These are phyloP conservation scores for Scylla paramamosain DNA, from an alignment of 1,140 invertebrate genomes.

Conservation along the genomic window DNA sequence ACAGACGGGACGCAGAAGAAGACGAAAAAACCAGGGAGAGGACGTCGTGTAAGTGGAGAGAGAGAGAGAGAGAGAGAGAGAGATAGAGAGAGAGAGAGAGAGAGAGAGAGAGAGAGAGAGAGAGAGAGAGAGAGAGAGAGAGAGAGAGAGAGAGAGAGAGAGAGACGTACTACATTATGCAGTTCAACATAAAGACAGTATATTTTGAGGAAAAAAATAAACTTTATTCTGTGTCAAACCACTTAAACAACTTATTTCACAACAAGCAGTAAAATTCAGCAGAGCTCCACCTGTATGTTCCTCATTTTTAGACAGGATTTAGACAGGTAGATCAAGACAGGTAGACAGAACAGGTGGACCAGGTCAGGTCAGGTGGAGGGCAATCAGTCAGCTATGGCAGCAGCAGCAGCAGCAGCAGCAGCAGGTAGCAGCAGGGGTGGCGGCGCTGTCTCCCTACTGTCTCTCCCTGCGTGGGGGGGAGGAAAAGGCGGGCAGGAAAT, in stretches of 20 bases:
- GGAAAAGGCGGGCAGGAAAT: constrained; percentile 38
- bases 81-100: background rate
- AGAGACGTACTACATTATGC: background rate
- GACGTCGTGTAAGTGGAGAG: background rate
- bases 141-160: background rate
- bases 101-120: background rate
- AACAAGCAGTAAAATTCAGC: no score
- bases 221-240: background rate
- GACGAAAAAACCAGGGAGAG: no score
- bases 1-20: background rate
- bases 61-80: background rate
- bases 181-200: background rate
- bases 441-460: background rate
- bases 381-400: background rate
- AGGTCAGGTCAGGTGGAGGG: background rate
- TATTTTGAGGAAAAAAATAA: no score
- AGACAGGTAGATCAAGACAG: background rate
- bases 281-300: no score
- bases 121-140: constrained; percentile 23
- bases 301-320: background rate
- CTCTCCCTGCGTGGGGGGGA: background rate
- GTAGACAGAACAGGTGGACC: background rate
- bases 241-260: background rate
- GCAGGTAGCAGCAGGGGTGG: background rate
- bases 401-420: background rate